phyloP scores from a whole-genome alignment of 2,113 vertebrate genomes.

The Lycocorax pyrrhopterus region DNA sequence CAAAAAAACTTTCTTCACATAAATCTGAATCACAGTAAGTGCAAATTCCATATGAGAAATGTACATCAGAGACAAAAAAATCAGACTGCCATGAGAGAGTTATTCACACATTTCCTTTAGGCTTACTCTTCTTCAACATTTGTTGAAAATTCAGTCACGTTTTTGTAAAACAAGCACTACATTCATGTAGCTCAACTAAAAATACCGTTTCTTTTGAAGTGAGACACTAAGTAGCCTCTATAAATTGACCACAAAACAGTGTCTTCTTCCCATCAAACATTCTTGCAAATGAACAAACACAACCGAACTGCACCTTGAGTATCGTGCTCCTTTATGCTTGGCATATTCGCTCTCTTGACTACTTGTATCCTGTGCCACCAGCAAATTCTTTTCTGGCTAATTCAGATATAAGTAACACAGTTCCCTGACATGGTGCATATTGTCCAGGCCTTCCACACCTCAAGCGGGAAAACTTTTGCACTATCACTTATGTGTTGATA shows the following conservation, averaged over 20 bases:
- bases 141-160: neutral
- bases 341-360: neutral
- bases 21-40: rapidly evolving
- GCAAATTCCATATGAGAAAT: neutral
- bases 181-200: neutral
- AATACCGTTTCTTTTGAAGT: neutral
- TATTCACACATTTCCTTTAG: neutral
- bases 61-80: neutral
- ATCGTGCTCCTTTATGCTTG: rapidly evolving
- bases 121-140: neutral
- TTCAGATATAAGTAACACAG: neutral
- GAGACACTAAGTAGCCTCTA: neutral
- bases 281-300: neutral
- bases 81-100: neutral
- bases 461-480: neutral
- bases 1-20: neutral
- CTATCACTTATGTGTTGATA: neutral
- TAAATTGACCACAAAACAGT: neutral
- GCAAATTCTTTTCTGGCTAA: neutral
- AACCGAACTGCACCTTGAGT: neutral
- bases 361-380: neutral
- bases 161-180: neutral
- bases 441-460: neutral
- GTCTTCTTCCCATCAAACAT: neutral
- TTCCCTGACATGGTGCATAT: neutral